A percentile compares a stretch with the other conserved stretches of the same genome.
Conservation (phyloP, 2,797 vertebrate genomes). For the Melanotaenia pygmaea region DNA sequence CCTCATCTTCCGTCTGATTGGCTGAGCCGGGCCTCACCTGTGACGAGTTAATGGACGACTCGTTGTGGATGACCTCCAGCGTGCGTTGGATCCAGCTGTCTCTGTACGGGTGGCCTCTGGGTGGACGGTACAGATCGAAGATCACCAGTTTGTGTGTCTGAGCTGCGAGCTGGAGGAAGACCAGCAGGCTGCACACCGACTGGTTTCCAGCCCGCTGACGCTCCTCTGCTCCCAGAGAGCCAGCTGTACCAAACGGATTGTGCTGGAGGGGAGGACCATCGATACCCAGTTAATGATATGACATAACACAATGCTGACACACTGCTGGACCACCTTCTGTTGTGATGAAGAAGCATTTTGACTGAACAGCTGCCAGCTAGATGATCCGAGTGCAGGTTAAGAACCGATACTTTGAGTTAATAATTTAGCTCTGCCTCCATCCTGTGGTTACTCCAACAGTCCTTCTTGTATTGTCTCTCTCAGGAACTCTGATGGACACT, state of each 20-base stretch:
- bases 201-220: constrained; percentile 80
- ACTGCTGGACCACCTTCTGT: not conserved
- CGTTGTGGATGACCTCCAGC: constrained; percentile 82
- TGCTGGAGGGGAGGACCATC: constrained; percentile 66
- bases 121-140: constrained; percentile 90
- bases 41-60: constrained; percentile 81
- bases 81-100: constrained; percentile 82
- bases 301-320: not conserved
- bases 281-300: constrained; percentile 23
- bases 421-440: not conserved
- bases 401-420: not conserved
- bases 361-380: not conserved
- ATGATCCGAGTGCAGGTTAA: not conserved
- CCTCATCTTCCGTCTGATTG: not conserved
- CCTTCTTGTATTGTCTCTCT: not conserved
- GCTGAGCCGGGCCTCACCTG: constrained; percentile 77
- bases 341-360: not conserved
- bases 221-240: constrained; percentile 77
- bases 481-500: not conserved
- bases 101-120: constrained; percentile 86
- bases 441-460: not conserved
- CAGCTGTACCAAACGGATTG: constrained; percentile 83
- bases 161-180: constrained; percentile 86
- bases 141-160: constrained; percentile 83
- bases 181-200: constrained; percentile 82